A percentile compares a stretch with the other conserved stretches of the same genome.
Evolutionary conservation across 2,797 vertebrate species (phyloP).

Genomic region (Rhinophrynus dorsalis): DNA sequence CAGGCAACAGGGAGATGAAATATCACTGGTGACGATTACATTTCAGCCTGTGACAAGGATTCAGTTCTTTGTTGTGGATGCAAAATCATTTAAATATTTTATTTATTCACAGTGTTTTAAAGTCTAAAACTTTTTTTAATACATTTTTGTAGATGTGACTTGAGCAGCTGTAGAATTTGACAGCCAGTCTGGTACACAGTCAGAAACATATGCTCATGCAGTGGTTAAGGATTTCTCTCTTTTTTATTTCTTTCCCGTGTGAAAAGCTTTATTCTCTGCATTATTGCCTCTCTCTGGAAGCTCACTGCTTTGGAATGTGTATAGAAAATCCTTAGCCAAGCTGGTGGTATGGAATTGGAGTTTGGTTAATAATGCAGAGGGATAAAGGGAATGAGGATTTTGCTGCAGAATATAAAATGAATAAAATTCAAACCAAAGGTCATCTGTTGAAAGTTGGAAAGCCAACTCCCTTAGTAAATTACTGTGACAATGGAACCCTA

Average conservation of each 20-base stretch:
- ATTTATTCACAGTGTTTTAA: neutral
- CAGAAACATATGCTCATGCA: conserved; percentile 29
- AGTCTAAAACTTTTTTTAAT: neutral
- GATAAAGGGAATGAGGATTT: conserved; percentile 36
- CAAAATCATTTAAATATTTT: neutral
- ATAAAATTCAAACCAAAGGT: conserved; percentile 31
- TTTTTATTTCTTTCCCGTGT: conserved; percentile 40
- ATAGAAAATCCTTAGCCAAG: conserved; percentile 44
- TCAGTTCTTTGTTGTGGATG: neutral
- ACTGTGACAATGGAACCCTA: conserved; percentile 2
- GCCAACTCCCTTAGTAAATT: conserved; percentile 12
- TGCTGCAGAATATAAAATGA: conserved; percentile 33
- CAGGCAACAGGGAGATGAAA: too few species aligned
- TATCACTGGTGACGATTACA: too few species aligned
- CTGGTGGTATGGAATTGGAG: conserved; percentile 43
- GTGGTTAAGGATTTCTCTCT: conserved; percentile 16
- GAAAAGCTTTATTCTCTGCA: conserved; percentile 29
- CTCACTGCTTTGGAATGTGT: conserved; percentile 44
- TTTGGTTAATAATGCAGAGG: conserved; percentile 40
- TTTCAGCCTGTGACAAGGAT: too few species aligned
- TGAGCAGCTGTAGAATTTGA: conserved; percentile 31
- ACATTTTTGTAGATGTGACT: conserved; percentile 12
- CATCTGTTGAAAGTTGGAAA: conserved; percentile 37
- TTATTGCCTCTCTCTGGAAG: conserved; percentile 31
- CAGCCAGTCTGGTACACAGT: conserved; percentile 13